Evolutionary conservation across 2,888 invertebrate species (phyloP).

Genomic region (Itoplectis maculator): DNA sequence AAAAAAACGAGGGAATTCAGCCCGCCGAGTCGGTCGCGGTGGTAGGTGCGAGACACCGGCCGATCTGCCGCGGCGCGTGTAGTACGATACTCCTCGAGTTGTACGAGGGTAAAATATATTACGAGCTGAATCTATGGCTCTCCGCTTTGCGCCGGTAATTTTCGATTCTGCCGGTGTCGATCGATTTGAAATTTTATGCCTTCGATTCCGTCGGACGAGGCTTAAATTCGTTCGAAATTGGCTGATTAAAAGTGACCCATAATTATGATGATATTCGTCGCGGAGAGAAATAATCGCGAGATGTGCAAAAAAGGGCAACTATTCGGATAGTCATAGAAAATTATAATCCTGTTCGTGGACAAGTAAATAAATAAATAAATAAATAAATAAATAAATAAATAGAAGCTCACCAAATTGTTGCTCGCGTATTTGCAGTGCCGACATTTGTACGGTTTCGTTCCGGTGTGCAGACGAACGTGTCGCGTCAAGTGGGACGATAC

Average conservation of each 20-base stretch:
- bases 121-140: slow-evolving; percentile 45
- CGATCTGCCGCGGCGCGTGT: slow-evolving; percentile 10
- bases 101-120: slow-evolving; percentile 15
- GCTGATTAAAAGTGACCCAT: not conserved
- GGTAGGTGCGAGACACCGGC: slow-evolving; percentile 54
- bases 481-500: slow-evolving; percentile 90
- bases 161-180: slow-evolving; percentile 42
- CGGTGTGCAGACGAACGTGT: slow-evolving; percentile 92
- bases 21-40: slow-evolving; percentile 32
- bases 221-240: not conserved
- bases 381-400: not conserved
- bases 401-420: slow-evolving; percentile 89
- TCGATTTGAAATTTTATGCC: slow-evolving; percentile 27
- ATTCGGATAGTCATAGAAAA: too few species aligned
- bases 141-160: slow-evolving; percentile 37
- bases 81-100: slow-evolving; percentile 23
- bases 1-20: slow-evolving; percentile 27
- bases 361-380: too few species aligned
- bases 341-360: too few species aligned
- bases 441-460: slow-evolving; percentile 93
- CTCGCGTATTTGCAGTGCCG: slow-evolving; percentile 92
- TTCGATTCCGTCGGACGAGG: not conserved
- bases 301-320: not conserved
- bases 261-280: too few species aligned
- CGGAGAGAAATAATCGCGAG: not conserved